Evolutionary conservation across 1,140 invertebrate genomes (phyloP).

Genomic region (Melanaphis sacchari): DNA sequence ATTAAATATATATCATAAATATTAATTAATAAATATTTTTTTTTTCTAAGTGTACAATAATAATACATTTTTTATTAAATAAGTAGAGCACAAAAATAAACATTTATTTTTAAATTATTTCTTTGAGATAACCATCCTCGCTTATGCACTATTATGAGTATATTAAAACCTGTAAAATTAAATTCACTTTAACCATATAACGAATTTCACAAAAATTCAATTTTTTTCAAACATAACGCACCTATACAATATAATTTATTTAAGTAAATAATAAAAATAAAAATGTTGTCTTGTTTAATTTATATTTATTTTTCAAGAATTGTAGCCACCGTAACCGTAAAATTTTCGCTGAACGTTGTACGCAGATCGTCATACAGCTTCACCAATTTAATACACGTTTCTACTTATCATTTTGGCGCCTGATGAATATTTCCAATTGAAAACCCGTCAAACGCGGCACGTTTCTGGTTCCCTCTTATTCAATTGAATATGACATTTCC

Average conservation of each 20-base stretch:
- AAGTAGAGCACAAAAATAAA: not conserved
- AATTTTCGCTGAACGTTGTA: not conserved
- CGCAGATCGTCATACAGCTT: not conserved
- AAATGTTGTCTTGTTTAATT: not conserved
- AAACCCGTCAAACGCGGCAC: slow-evolving; percentile 3
- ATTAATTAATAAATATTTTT: not conserved
- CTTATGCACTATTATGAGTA: not conserved
- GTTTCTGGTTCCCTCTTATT: not conserved
- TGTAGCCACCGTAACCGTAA: not conserved
- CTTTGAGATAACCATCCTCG: not conserved
- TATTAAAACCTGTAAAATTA: too few species aligned
- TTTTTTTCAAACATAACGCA: not conserved
- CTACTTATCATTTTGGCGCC: slow-evolving; percentile 1
- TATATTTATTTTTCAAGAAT: not conserved
- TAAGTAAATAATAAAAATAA: not conserved
- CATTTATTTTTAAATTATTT: not conserved
- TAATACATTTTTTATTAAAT: not conserved
- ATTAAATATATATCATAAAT: not conserved
- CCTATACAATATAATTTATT: not conserved
- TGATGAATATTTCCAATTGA: slow-evolving; percentile 20
- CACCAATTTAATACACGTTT: not conserved
- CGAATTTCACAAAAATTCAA: not conserved
- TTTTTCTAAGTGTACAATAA: not conserved
- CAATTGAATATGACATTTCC: slow-evolving; percentile 5
- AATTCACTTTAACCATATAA: not conserved